phyloP scores from a whole-genome alignment of 1,140 invertebrate genomes.

The Camponotus vicinus region DNA sequence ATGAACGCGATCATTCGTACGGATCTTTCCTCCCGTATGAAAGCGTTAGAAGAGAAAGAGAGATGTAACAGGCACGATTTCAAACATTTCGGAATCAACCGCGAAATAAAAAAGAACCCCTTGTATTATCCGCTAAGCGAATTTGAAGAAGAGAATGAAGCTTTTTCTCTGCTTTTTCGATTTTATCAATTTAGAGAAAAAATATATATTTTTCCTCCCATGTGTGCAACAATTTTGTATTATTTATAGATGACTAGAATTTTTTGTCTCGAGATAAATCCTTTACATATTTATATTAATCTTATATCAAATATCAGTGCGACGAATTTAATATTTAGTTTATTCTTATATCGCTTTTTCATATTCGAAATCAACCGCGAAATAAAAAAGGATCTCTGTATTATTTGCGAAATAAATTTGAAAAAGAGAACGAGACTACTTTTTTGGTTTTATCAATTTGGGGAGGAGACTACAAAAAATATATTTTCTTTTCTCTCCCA shows the following conservation, averaged over 20 bases:
- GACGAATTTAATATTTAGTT: background rate
- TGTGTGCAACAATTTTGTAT: background rate
- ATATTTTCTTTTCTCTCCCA: too few relatives aligned
- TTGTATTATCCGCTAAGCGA: background rate
- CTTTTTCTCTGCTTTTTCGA: background rate
- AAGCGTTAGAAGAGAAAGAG: background rate
- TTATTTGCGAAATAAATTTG: too few relatives aligned
- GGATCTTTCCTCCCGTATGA: conserved; percentile 3
- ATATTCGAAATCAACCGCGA: too few relatives aligned
- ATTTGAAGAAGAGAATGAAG: background rate
- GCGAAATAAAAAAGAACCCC: background rate
- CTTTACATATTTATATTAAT: background rate
- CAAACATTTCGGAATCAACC: background rate
- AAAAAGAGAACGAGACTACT: too few relatives aligned
- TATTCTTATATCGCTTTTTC: background rate
- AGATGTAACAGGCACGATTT: background rate
- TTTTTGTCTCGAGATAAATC: background rate
- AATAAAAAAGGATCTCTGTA: too few relatives aligned
- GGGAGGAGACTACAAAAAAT: too few relatives aligned
- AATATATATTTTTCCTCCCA: background rate
- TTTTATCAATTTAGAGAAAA: background rate
- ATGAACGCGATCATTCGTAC: conserved; percentile 46
- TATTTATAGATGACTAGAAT: background rate
- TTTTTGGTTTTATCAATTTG: background rate
- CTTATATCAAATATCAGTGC: background rate